phyloP scores from a whole-genome alignment of 2,113 vertebrate genomes.

The Perca schrenkii region DNA sequence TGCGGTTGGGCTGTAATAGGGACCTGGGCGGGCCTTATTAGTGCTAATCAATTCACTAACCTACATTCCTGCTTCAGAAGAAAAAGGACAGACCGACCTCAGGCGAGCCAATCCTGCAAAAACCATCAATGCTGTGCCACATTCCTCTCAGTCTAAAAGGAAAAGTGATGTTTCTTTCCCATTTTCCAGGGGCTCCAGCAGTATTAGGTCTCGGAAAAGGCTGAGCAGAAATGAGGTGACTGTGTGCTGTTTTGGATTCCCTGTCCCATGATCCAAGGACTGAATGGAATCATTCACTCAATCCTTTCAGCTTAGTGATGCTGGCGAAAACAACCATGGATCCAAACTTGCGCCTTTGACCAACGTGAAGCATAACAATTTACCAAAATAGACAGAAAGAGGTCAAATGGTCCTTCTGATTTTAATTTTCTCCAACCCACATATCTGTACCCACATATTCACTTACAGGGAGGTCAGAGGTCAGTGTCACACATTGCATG shows the following conservation, averaged over 20 bases:
- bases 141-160: constrained; percentile 72
- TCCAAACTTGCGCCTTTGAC: constrained; percentile 42
- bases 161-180: constrained; percentile 65
- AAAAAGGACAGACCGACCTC: constrained; percentile 60
- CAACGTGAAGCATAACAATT: neutral
- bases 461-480: constrained; percentile 33
- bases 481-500: constrained; percentile 24
- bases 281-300: constrained; percentile 59
- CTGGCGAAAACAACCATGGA: constrained; percentile 41
- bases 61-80: constrained; percentile 65
- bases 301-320: constrained; percentile 12
- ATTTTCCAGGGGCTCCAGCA: constrained; percentile 62
- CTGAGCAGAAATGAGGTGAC: constrained; percentile 53
- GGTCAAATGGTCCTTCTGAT: neutral
- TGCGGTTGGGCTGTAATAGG: constrained; percentile 57
- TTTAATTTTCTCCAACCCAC: neutral
- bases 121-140: constrained; percentile 73
- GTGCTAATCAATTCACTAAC: constrained; percentile 72
- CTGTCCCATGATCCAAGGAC: constrained; percentile 31
- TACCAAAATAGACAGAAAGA: neutral
- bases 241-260: constrained; percentile 31
- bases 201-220: constrained; percentile 65
- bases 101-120: constrained; percentile 64
- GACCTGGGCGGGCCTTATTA: constrained; percentile 68
- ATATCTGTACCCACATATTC: neutral